These are phyloP conservation scores for Solea senegalensis DNA, from an alignment of 2,113 vertebrate genomes.

Conservation along the genomic window DNA sequence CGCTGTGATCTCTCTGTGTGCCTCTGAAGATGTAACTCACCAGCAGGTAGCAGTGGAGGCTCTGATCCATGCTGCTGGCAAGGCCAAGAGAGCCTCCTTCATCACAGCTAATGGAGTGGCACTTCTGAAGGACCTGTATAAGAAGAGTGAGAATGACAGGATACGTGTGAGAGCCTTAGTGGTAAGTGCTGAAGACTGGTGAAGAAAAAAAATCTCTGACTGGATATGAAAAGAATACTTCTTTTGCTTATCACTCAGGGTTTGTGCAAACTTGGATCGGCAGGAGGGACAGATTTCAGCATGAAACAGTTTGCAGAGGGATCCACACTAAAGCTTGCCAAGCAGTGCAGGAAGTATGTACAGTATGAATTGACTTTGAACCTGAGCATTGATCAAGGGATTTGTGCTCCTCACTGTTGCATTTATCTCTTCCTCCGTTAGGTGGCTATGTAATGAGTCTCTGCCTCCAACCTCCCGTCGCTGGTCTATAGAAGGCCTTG, in stretches of 20 bases:
- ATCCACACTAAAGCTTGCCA: constrained; percentile 94
- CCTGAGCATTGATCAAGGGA: background rate
- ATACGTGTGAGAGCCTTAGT: constrained; percentile 96
- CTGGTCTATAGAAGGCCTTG: constrained; percentile 97
- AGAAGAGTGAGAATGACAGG: constrained; percentile 91
- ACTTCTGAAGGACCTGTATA: constrained; percentile 97
- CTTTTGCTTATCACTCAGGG: constrained; percentile 80
- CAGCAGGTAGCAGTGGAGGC: constrained; percentile 96
- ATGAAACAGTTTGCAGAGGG: constrained; percentile 99
- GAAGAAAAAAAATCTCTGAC: background rate
- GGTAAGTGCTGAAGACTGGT: constrained; percentile 80
- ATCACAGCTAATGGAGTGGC: constrained; percentile 93
- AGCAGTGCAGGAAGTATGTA: constrained; percentile 96
- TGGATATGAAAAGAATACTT: constrained; percentile 4
- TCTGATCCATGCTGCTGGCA: constrained; percentile 93
- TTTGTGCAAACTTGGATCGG: constrained; percentile 96
- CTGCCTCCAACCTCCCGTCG: constrained; percentile 87
- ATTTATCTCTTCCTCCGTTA: constrained; percentile 57
- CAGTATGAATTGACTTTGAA: background rate
- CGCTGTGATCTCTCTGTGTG: constrained; percentile 89
- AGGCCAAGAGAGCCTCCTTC: constrained; percentile 95
- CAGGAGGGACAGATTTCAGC: constrained; percentile 96
- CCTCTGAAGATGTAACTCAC: constrained; percentile 86
- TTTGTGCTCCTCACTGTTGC: background rate
- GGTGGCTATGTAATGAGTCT: constrained; percentile 94